phyloP scores from a whole-genome alignment of 2,888 invertebrate species.

The Melitaea athalia region DNA sequence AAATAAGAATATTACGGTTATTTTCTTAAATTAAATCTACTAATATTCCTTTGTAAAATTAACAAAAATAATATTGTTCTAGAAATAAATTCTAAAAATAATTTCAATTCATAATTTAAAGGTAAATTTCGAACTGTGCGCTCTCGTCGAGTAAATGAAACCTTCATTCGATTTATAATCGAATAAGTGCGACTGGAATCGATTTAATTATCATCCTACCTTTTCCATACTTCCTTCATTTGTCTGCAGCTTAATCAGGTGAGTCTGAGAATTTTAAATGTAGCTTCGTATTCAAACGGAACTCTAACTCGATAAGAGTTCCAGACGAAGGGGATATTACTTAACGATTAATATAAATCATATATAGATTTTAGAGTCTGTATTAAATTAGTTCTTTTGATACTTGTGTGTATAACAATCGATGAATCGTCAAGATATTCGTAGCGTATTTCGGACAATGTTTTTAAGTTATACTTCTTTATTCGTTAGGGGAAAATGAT shows the following conservation, averaged over 20 bases:
- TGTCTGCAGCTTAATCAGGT: constrained; percentile 15
- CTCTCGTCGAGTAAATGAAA: constrained; percentile 38
- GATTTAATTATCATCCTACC: constrained; percentile 44
- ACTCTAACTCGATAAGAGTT: background rate
- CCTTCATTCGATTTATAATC: constrained; percentile 49
- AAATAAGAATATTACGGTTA: too few relatives aligned
- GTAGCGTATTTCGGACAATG: too few relatives aligned
- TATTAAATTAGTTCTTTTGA: too few relatives aligned
- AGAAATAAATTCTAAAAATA: background rate
- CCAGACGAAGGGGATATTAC: background rate
- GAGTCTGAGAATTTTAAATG: constrained; percentile 17
- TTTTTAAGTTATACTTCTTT: too few relatives aligned
- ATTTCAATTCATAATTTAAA: background rate
- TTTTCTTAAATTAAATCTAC: too few relatives aligned
- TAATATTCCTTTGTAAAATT: background rate
- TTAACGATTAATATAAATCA: too few relatives aligned
- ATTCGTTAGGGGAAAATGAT: too few relatives aligned
- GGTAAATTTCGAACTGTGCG: constrained; percentile 2
- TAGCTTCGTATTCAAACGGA: constrained; percentile 1
- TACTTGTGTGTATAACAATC: too few relatives aligned
- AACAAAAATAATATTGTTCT: background rate
- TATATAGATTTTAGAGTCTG: too few relatives aligned
- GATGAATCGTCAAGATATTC: too few relatives aligned
- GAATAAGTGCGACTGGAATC: constrained; percentile 41
- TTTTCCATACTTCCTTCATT: constrained; percentile 14